Percentiles rank a stretch among this genome's conserved stretches.
These are phyloP conservation scores for Helicoverpa assulta DNA, from an alignment of 2,888 invertebrate species.

Conservation along the genomic window DNA sequence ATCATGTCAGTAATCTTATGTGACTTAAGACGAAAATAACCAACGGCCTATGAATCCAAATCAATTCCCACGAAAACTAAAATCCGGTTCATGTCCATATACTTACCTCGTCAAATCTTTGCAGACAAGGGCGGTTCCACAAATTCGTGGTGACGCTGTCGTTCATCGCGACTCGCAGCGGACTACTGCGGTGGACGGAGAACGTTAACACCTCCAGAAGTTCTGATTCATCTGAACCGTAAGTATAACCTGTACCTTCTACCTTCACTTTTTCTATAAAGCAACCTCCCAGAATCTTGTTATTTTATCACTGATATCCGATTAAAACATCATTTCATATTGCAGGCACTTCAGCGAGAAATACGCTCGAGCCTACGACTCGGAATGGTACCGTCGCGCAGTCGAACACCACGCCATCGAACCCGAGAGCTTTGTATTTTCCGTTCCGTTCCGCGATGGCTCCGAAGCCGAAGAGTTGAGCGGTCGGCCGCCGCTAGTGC, in stretches of 20 bases:
- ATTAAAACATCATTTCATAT: slow-evolving; percentile 72
- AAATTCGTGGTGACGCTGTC: slow-evolving; percentile 96
- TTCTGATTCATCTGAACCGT: slow-evolving; percentile 92
- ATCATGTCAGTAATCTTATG: no score
- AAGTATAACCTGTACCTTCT: slow-evolving; percentile 74
- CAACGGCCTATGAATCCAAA: not conserved
- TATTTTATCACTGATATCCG: not conserved
- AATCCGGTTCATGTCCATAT: slow-evolving; percentile 14
- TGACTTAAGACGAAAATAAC: not conserved
- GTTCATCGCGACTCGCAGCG: slow-evolving; percentile 97
- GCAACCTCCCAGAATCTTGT: no score
- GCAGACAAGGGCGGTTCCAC: slow-evolving; percentile 95
- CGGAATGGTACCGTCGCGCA: slow-evolving; percentile 97
- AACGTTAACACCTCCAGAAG: slow-evolving; percentile 86
- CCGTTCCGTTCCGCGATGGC: slow-evolving; percentile 94
- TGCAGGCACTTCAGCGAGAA: slow-evolving; percentile 95
- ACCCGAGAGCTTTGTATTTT: slow-evolving; percentile 97
- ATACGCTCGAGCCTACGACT: slow-evolving; percentile 95
- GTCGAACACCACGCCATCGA: slow-evolving; percentile 97
- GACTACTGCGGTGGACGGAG: slow-evolving; percentile 96
- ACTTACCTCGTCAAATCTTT: slow-evolving; percentile 78
- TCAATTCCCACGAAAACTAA: not conserved
- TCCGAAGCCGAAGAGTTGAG: slow-evolving; percentile 90
- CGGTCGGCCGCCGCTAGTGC: slow-evolving; percentile 91
- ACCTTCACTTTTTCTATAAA: not conserved